Conservation (phyloP, 2,113 vertebrate genomes). For the Boleophthalmus pectinirostris region DNA sequence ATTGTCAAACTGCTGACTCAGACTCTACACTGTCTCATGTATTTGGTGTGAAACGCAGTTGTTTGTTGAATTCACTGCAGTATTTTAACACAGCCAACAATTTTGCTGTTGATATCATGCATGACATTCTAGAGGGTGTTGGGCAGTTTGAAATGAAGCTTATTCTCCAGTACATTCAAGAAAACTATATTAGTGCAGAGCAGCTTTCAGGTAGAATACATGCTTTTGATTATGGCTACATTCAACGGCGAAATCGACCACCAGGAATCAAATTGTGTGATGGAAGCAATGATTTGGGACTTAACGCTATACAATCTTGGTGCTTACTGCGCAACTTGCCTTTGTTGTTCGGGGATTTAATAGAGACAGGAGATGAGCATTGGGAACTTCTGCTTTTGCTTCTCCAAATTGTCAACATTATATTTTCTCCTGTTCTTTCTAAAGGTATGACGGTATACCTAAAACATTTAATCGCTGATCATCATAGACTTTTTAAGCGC, state of each 20-base stretch:
- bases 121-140: slow-evolving; percentile 12
- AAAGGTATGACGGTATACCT: slow-evolving; percentile 34
- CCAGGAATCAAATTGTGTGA: slow-evolving; percentile 2
- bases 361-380: slow-evolving; percentile 18
- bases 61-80: slow-evolving; percentile 30
- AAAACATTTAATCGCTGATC: slow-evolving; percentile 34
- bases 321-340: slow-evolving; percentile 39
- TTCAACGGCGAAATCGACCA: neutral
- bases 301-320: slow-evolving; percentile 39
- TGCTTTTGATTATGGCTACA: slow-evolving; percentile 17
- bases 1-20: no score
- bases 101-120: slow-evolving; percentile 35
- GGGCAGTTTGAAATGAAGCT: slow-evolving; percentile 17
- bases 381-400: slow-evolving; percentile 37
- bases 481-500: slow-evolving; percentile 16
- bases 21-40: no score
- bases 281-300: slow-evolving; percentile 33
- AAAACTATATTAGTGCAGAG: no score
- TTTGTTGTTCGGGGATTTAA: slow-evolving; percentile 42
- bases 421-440: slow-evolving; percentile 25
- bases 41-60: slow-evolving; percentile 30
- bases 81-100: slow-evolving; percentile 41
- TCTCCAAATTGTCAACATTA: slow-evolving; percentile 35
- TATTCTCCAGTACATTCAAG: no score
- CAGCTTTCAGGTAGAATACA: no score